Evolutionary conservation across 2,797 vertebrate species (phyloP).

Genomic region (Gadopsis marmoratus): DNA sequence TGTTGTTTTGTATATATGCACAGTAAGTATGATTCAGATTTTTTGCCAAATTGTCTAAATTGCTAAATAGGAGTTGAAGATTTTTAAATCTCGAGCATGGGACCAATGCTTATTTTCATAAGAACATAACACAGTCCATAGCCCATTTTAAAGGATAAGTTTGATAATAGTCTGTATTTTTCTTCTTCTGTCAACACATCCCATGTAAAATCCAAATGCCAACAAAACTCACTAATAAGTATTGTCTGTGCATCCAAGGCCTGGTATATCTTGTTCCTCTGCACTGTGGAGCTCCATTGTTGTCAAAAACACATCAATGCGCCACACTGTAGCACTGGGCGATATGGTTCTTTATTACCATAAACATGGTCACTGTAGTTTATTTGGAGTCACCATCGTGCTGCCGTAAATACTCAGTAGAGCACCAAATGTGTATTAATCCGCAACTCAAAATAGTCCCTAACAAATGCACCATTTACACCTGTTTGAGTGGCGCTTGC

Average conservation of each 20-base stretch:
- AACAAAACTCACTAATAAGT: background rate
- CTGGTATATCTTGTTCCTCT: background rate
- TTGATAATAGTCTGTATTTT: constrained; percentile 15
- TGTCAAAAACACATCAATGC: constrained; percentile 9
- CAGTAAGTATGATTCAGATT: constrained; percentile 6
- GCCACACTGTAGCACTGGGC: background rate
- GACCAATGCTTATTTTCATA: background rate
- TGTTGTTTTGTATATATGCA: constrained; percentile 6
- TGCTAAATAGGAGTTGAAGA: background rate
- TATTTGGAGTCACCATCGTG: background rate
- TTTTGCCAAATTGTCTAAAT: constrained; percentile 3
- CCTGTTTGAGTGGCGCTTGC: background rate
- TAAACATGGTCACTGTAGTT: background rate
- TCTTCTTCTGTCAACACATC: constrained; percentile 12
- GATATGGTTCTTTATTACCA: background rate
- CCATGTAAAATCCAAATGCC: background rate
- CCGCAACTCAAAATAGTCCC: background rate
- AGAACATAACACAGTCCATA: background rate
- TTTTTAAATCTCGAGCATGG: background rate
- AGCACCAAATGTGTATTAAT: constrained; percentile 3
- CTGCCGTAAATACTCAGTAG: background rate
- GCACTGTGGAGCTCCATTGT: background rate
- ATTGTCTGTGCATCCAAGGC: background rate
- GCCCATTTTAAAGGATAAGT: background rate
- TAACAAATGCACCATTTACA: background rate